Conservation (phyloP, 2,113 vertebrate species). For the Alosa alosa region DNA sequence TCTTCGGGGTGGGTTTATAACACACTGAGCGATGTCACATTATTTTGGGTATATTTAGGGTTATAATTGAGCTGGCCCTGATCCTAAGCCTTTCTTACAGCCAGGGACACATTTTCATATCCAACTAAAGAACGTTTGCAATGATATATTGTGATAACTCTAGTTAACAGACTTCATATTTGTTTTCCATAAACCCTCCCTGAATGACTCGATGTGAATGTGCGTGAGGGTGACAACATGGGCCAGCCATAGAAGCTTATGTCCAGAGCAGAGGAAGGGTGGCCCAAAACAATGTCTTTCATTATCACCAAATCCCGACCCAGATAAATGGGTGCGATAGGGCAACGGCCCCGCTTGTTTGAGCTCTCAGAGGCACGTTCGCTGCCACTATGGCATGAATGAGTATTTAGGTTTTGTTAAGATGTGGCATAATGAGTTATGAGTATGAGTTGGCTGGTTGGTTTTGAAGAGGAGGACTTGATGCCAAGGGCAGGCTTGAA, state of each 20-base stretch:
- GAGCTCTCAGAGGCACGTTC: not conserved
- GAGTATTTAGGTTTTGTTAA: no score
- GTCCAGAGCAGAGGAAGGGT: slow-evolving; percentile 26
- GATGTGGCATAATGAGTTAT: no score
- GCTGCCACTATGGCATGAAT: not conserved
- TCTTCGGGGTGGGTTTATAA: no score
- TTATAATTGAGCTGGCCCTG: no score
- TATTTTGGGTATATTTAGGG: no score
- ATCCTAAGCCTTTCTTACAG: no score
- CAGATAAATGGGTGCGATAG: slow-evolving; percentile 18
- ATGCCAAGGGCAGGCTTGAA: not conserved
- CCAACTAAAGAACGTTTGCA: no score
- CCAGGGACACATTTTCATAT: no score
- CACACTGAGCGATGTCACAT: no score
- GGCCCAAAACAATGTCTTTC: slow-evolving; percentile 25
- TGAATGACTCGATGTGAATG: not conserved
- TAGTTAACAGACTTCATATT: not conserved
- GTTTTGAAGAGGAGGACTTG: not conserved
- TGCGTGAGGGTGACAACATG: not conserved
- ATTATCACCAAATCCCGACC: slow-evolving; percentile 22
- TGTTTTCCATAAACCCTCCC: not conserved
- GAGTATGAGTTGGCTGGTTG: not conserved
- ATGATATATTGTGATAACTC: no score
- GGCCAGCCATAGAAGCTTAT: not conserved
- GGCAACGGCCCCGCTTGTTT: not conserved